Conservation (phyloP, 2,113 vertebrate genomes). For the Oreochromis tanganicae region DNA sequence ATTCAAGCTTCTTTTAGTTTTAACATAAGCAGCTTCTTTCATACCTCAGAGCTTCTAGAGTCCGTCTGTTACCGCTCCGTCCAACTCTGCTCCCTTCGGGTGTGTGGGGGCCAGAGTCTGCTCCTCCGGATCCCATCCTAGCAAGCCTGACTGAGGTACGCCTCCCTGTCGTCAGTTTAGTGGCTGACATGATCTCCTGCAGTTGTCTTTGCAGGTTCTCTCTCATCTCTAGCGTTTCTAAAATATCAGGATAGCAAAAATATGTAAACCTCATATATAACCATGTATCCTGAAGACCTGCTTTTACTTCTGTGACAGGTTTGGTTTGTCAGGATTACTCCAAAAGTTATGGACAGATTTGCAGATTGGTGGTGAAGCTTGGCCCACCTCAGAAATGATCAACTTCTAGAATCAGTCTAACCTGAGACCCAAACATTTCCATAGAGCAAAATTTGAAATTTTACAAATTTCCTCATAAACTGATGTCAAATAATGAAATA, state of each 20-base stretch:
- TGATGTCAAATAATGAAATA: neutral
- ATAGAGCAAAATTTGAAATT: too few species aligned
- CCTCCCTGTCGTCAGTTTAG: slow-evolving; percentile 78
- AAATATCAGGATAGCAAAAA: slow-evolving; percentile 48
- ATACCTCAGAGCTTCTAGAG: slow-evolving; percentile 89
- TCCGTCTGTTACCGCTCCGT: slow-evolving; percentile 78
- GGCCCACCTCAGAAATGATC: too few species aligned
- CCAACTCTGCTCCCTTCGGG: slow-evolving; percentile 74
- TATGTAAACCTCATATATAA: neutral
- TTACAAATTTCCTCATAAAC: neutral
- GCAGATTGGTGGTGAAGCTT: neutral
- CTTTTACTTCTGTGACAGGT: neutral
- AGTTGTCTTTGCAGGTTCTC: slow-evolving; percentile 90
- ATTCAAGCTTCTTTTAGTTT: neutral
- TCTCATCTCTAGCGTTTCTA: slow-evolving; percentile 90
- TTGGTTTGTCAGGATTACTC: neutral
- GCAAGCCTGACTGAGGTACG: slow-evolving; percentile 74
- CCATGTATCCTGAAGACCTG: neutral
- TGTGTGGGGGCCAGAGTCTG: slow-evolving; percentile 75
- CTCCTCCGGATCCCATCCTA: slow-evolving; percentile 66
- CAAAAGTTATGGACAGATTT: neutral
- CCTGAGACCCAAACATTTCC: neutral
- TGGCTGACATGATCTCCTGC: slow-evolving; percentile 97
- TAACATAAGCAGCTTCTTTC: neutral
- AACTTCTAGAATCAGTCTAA: neutral